These are phyloP conservation scores for Sarcophaga bullata DNA, from an alignment of 1,140 invertebrate species.

Conservation along the genomic window DNA sequence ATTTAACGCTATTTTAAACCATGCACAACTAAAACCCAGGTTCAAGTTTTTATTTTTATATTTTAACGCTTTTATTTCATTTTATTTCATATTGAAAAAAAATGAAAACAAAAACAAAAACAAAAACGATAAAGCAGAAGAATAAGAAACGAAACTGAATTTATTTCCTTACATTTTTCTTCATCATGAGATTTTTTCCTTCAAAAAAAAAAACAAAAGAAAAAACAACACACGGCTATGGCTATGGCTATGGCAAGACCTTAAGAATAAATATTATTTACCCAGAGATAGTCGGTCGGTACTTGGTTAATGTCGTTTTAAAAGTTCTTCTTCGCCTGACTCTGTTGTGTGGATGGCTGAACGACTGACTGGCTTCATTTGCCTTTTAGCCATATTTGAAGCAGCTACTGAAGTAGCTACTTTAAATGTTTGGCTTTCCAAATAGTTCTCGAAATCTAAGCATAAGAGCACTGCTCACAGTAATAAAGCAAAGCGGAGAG, in stretches of 20 bases:
- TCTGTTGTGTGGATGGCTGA: neutral
- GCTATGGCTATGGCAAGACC: neutral
- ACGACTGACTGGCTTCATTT: neutral
- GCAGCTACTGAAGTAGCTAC: slow-evolving; percentile 45
- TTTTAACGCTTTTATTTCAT: slow-evolving; percentile 22
- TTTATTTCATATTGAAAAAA: neutral
- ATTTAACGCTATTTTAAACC: slow-evolving; percentile 36
- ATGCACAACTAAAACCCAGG: slow-evolving; percentile 18
- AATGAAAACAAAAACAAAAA: neutral
- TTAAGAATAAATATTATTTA: neutral
- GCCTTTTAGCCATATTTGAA: slow-evolving; percentile 37
- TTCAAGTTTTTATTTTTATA: slow-evolving; percentile 9
- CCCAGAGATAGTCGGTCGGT: neutral
- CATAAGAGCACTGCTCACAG: too few relatives aligned
- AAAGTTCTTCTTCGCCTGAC: neutral
- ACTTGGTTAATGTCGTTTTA: slow-evolving; percentile 14
- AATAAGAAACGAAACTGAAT: neutral
- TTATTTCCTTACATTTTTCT: slow-evolving; percentile 42
- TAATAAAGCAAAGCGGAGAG: too few relatives aligned
- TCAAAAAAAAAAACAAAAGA: too few relatives aligned
- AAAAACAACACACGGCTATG: too few relatives aligned
- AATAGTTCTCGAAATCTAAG: slow-evolving; percentile 28
- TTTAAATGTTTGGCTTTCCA: slow-evolving; percentile 18
- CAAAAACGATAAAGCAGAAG: neutral
- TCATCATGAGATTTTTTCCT: slow-evolving; percentile 12